Percentiles rank a stretch among this genome's conserved stretches.
These are phyloP conservation scores for Eupleurogrammus muticus DNA, from an alignment of 2,797 vertebrate species.

Conservation along the genomic window DNA sequence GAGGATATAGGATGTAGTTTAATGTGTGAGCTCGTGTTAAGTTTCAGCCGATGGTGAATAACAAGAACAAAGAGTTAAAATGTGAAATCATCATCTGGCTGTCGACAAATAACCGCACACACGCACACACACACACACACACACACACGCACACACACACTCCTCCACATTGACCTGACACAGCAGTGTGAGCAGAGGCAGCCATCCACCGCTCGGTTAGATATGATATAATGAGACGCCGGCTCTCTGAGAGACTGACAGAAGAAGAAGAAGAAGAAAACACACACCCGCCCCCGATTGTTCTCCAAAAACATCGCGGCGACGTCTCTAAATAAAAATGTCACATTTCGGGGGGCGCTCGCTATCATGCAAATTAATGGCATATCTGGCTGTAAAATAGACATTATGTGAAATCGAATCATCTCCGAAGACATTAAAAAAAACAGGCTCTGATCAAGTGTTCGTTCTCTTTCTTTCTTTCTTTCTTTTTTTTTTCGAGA, in stretches of 20 bases:
- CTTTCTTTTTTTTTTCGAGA: slow-evolving; percentile 44
- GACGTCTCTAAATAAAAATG: slow-evolving; percentile 84
- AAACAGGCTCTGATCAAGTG: slow-evolving; percentile 82
- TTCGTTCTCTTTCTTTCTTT: slow-evolving; percentile 77
- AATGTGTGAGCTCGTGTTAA: slow-evolving; percentile 33
- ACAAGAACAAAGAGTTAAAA: slow-evolving; percentile 77
- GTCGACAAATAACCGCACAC: slow-evolving; percentile 68
- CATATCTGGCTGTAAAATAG: slow-evolving; percentile 83
- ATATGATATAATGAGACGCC: slow-evolving; percentile 86
- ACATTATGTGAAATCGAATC: slow-evolving; percentile 88
- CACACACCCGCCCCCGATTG: slow-evolving; percentile 77
- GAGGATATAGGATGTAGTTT: slow-evolving; percentile 20
- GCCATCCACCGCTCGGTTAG: slow-evolving; percentile 82
- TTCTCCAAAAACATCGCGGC: slow-evolving; percentile 83
- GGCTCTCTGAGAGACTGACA: slow-evolving; percentile 77
- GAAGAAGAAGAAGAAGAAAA: no score
- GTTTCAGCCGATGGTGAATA: slow-evolving; percentile 68
- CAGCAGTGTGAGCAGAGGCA: slow-evolving; percentile 78
- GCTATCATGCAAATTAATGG: slow-evolving; percentile 86
- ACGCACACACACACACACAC: slow-evolving; percentile 34
- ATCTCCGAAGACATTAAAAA: slow-evolving; percentile 84
- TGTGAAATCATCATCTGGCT: slow-evolving; percentile 72
- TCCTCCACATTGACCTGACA: slow-evolving; percentile 80
- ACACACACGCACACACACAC: slow-evolving; percentile 20
- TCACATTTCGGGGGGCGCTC: slow-evolving; percentile 84